Evolutionary conservation across 2,888 invertebrate genomes (phyloP).

Genomic region (Eupeodes latifasciatus): DNA sequence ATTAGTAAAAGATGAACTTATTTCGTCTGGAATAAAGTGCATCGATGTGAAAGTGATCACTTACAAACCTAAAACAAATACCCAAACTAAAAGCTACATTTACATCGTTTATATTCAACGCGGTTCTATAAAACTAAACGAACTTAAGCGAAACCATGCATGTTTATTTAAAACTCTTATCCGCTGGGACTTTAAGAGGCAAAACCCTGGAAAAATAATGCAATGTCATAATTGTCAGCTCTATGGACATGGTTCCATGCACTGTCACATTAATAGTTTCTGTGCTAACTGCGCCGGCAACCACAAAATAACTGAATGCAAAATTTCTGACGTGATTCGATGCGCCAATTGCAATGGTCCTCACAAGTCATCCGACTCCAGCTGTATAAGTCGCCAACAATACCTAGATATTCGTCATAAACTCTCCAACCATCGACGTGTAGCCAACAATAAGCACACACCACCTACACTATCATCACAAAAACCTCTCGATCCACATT

Average conservation of each 20-base stretch:
- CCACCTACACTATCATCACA: no score
- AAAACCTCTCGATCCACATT: no score
- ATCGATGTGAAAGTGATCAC: conserved; percentile 7
- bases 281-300: neutral
- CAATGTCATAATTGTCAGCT: no score
- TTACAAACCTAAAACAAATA: neutral
- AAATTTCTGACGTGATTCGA: neutral
- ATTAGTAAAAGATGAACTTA: neutral
- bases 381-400: conserved; percentile 8
- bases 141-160: no score
- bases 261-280: no score
- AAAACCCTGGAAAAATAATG: no score
- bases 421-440: neutral
- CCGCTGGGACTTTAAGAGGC: no score
- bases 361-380: conserved; percentile 17
- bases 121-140: no score
- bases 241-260: no score
- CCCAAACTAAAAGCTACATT: neutral
- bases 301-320: conserved; percentile 12
- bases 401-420: neutral
- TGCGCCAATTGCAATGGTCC: conserved; percentile 27
- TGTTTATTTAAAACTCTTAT: no score
- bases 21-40: conserved; percentile 16
- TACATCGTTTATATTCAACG: no score
- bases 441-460: neutral